A percentile compares a stretch with the other conserved stretches of the same genome.
These are phyloP conservation scores for Allygus modestus DNA, from an alignment of 2,888 invertebrate species.

Conservation along the genomic window DNA sequence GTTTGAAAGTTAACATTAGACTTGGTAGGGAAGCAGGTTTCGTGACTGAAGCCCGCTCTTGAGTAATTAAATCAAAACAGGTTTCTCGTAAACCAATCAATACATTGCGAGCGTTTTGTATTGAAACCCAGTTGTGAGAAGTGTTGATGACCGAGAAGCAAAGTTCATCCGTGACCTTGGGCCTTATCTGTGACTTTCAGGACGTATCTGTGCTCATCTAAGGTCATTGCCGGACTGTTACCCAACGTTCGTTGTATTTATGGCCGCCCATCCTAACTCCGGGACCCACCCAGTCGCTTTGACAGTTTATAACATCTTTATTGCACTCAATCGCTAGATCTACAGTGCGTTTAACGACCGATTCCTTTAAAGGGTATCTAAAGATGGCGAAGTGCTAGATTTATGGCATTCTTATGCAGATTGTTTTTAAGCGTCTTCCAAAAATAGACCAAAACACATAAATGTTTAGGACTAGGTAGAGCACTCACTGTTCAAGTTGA, in stretches of 20 bases:
- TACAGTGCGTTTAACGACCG: neutral
- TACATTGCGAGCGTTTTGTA: no score
- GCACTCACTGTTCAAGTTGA: no score
- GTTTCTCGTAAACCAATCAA: no score
- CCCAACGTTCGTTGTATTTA: constrained; percentile 7
- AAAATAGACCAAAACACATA: neutral
- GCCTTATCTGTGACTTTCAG: no score
- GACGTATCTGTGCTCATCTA: no score
- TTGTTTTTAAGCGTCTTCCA: neutral
- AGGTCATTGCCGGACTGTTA: neutral
- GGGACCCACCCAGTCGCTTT: neutral
- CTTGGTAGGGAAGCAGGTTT: no score
- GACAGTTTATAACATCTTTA: constrained; percentile 1
- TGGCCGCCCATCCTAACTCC: neutral
- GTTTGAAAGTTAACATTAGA: no score
- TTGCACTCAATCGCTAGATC: neutral
- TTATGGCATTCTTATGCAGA: constrained; percentile 16
- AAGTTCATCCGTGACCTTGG: no score
- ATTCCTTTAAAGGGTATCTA: constrained; percentile 6
- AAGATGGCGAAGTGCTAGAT: neutral
- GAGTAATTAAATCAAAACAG: no score
- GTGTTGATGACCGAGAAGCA: no score
- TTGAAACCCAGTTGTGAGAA: no score
- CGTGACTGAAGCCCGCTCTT: no score
- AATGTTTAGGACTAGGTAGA: neutral